Evolutionary conservation across 1,140 invertebrate genomes (phyloP).

Genomic region (Whitmania pigra): DNA sequence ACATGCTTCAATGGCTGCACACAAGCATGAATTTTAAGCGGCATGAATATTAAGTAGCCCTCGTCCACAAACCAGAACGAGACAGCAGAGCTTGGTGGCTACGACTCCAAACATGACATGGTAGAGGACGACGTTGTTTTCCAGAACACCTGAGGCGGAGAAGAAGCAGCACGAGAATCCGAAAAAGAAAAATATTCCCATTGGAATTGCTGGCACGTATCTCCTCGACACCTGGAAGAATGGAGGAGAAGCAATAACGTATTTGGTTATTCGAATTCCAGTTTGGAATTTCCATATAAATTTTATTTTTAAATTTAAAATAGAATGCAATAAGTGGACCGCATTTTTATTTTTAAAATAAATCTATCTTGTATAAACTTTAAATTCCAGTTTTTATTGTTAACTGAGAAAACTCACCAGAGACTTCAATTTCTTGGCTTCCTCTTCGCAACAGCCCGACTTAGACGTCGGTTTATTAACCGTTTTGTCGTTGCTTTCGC

Average conservation of each 20-base stretch:
- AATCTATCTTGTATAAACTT: too few relatives aligned
- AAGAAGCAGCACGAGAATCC: neutral
- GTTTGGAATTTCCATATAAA: neutral
- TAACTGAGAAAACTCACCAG: too few relatives aligned
- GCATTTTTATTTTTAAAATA: too few relatives aligned
- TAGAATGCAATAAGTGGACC: neutral
- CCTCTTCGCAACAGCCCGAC: too few relatives aligned
- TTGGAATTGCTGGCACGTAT: neutral
- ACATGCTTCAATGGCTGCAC: too few relatives aligned
- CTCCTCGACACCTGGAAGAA: neutral
- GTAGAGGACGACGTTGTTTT: conserved; percentile 6
- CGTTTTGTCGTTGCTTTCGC: neutral
- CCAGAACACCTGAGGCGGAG: neutral
- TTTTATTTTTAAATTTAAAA: neutral
- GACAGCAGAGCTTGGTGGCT: neutral
- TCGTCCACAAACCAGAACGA: neutral
- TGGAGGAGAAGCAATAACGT: neutral
- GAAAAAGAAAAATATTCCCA: neutral
- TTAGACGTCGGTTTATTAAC: too few relatives aligned
- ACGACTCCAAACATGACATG: conserved; percentile 9
- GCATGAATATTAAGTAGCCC: too few relatives aligned
- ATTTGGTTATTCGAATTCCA: neutral
- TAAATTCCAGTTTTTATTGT: too few relatives aligned
- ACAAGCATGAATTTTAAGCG: too few relatives aligned
- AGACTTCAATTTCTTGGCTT: too few relatives aligned